Evolutionary conservation across 2,888 invertebrate genomes (phyloP).

Genomic region (Drosophila glabriapex): DNA sequence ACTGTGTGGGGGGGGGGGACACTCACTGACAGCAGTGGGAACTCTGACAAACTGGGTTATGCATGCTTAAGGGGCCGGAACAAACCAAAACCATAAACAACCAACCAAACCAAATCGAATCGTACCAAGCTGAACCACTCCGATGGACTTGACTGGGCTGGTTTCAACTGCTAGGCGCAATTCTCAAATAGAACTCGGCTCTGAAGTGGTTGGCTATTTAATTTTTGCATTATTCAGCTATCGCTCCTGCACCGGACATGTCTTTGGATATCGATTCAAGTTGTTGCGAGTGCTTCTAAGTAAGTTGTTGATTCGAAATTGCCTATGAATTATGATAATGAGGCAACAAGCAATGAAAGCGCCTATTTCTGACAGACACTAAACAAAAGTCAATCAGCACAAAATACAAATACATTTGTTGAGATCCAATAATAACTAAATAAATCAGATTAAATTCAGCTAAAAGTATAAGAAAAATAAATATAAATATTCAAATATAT

Average conservation of each 20-base stretch:
- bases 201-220: conserved; percentile 22
- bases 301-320: conserved; percentile 3
- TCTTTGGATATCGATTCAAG: conserved; percentile 6
- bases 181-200: conserved; percentile 1
- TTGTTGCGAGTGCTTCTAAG: not conserved
- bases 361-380: not conserved
- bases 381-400: not conserved
- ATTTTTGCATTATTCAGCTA: conserved; percentile 32
- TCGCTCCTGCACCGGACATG: not conserved
- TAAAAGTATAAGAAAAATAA: not conserved
- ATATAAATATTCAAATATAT: not conserved
- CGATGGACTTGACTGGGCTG: not conserved
- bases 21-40: conserved; percentile 48
- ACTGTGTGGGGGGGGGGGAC: not conserved
- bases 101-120: conserved; percentile 1
- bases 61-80: not conserved
- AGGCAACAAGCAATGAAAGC: not conserved
- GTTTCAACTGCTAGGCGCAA: not conserved
- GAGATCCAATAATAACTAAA: too few species aligned
- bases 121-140: not conserved
- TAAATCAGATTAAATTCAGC: not conserved
- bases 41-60: conserved; percentile 23
- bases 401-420: not conserved
- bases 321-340: conserved; percentile 14
- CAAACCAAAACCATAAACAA: not conserved